Evolutionary conservation across 2,797 vertebrate genomes (phyloP).

Genomic region (Bryconaethiops microstoma): DNA sequence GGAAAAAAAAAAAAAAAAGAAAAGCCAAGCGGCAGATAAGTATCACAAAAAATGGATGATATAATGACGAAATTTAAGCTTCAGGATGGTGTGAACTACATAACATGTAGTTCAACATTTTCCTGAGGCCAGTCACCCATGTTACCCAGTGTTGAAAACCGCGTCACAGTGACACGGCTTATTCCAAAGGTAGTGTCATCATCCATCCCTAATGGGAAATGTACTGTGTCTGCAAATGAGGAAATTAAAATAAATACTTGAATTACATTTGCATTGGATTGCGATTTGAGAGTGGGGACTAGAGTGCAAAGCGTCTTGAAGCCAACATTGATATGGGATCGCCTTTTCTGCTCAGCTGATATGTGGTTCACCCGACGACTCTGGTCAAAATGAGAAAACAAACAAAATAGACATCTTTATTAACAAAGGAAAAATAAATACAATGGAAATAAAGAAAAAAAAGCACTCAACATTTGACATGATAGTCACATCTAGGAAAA

Average conservation of each 20-base stretch:
- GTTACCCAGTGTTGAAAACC: too few species aligned
- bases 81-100: too few species aligned
- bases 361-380: slow-evolving; percentile 87
- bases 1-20: too few species aligned
- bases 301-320: slow-evolving; percentile 88
- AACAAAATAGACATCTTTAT: background rate
- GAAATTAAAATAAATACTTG: slow-evolving; percentile 24
- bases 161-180: too few species aligned
- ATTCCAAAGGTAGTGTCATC: background rate
- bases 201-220: background rate
- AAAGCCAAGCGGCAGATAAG: background rate
- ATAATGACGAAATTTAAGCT: background rate
- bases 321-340: slow-evolving; percentile 91
- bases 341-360: slow-evolving; percentile 93
- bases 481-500: too few species aligned
- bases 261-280: slow-evolving; percentile 83
- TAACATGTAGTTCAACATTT: too few species aligned
- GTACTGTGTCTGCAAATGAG: background rate
- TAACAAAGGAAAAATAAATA: background rate
- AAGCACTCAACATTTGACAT: too few species aligned
- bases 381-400: slow-evolving; percentile 69
- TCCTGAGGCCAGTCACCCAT: too few species aligned
- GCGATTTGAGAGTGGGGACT: slow-evolving; percentile 82
- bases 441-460: background rate
- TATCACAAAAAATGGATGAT: background rate